These are phyloP conservation scores for Crax fasciolata DNA, from an alignment of 2,797 vertebrate species.

Conservation along the genomic window DNA sequence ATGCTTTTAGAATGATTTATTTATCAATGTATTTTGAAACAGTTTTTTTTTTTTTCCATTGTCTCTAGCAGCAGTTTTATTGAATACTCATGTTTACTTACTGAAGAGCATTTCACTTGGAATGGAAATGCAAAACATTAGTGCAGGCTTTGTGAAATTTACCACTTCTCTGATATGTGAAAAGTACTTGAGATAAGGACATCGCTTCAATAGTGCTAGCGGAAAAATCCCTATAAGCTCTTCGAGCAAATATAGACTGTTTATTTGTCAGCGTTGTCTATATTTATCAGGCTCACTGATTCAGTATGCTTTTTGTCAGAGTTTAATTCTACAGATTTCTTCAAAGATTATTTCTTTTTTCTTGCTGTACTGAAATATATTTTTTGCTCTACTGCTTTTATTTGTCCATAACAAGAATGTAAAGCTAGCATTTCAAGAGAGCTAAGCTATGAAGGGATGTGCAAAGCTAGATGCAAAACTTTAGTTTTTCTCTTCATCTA, in stretches of 20 bases:
- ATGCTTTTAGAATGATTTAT: conserved; percentile 70
- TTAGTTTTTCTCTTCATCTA: not conserved
- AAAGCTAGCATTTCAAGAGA: not conserved
- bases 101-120: conserved; percentile 86
- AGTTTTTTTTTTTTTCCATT: conserved; percentile 34
- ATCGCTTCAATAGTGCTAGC: conserved; percentile 85
- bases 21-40: conserved; percentile 75
- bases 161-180: conserved; percentile 84
- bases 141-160: conserved; percentile 85
- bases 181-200: conserved; percentile 89
- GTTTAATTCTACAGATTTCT: conserved; percentile 75
- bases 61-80: conserved; percentile 70
- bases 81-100: conserved; percentile 82
- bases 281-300: conserved; percentile 80
- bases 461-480: not conserved
- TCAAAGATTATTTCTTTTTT: conserved; percentile 55
- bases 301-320: conserved; percentile 68
- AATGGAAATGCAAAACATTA: conserved; percentile 87
- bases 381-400: not conserved
- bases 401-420: not conserved
- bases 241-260: conserved; percentile 83
- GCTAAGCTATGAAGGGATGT: not conserved
- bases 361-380: not conserved
- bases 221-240: conserved; percentile 72
- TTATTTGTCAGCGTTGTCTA: conserved; percentile 80